Percentiles rank a stretch among this genome's conserved stretches.
These are phyloP conservation scores for Coenonympha glycerion DNA, from an alignment of 2,888 invertebrate species.

Conservation along the genomic window DNA sequence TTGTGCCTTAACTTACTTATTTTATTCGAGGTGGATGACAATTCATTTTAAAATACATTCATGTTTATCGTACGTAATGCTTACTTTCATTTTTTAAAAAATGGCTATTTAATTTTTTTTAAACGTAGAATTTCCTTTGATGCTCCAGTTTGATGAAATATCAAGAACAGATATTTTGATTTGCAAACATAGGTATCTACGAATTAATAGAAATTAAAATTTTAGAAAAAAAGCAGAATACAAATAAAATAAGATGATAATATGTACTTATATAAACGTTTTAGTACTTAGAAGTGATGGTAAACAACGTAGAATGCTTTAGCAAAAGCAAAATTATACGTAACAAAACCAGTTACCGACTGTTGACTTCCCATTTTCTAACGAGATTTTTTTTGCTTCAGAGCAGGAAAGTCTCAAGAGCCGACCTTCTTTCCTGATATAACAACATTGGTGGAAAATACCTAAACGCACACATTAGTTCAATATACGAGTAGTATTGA, in stretches of 20 bases:
- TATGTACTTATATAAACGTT: too few species aligned
- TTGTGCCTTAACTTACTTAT: conserved; percentile 30
- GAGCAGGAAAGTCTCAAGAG: conserved; percentile 42
- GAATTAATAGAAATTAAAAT: too few species aligned
- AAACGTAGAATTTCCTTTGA: too few species aligned
- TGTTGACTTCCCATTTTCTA: conserved; percentile 71
- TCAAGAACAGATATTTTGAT: too few species aligned
- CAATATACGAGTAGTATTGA: too few species aligned
- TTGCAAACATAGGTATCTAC: too few species aligned
- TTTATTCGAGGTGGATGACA: conserved; percentile 7
- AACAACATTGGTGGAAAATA: conserved; percentile 49
- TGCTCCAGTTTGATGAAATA: too few species aligned
- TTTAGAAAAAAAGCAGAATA: too few species aligned
- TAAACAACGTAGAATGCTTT: conserved; percentile 40
- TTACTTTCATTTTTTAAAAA: conserved; percentile 11
- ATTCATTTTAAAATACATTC: neutral
- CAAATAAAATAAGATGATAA: too few species aligned
- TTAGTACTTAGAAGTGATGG: neutral
- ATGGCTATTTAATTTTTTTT: conserved; percentile 2
- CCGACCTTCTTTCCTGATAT: conserved; percentile 46
- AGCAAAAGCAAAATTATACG: conserved; percentile 41
- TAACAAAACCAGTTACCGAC: conserved; percentile 49
- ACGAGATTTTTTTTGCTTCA: conserved; percentile 61
- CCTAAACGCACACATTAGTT: conserved; percentile 28
- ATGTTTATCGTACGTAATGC: neutral